These are phyloP conservation scores for Ceratotherium simum DNA, from an alignment of 2,113 vertebrate species.

Conservation along the genomic window DNA sequence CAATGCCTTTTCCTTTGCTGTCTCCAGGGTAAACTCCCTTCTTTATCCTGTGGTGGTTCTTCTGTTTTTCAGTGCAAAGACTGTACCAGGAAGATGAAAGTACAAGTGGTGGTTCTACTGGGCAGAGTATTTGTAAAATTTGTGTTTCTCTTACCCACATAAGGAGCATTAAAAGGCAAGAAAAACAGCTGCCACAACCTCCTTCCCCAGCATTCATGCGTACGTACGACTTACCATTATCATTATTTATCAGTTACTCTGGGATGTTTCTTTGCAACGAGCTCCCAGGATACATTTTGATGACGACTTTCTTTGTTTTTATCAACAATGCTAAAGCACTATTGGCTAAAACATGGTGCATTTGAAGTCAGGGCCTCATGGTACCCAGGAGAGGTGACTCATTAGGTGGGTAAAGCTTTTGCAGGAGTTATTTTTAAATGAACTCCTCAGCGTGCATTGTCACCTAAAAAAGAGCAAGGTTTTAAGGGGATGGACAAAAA, in stretches of 20 bases:
- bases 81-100: background rate
- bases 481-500: background rate
- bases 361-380: background rate
- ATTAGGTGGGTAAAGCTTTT: slow-evolving; percentile 1
- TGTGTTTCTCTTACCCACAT: background rate
- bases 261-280: background rate
- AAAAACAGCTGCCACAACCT: background rate
- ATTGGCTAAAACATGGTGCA: background rate
- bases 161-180: background rate
- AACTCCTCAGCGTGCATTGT: slow-evolving; percentile 11
- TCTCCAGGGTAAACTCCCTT: background rate
- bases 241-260: background rate
- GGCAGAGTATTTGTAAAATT: background rate
- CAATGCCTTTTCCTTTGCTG: background rate
- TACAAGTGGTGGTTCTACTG: background rate
- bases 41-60: background rate
- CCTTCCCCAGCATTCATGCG: background rate
- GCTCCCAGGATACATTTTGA: background rate
- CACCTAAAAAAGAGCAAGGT: background rate
- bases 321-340: background rate
- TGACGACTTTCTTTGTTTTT: slow-evolving; percentile 41
- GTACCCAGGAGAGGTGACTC: background rate
- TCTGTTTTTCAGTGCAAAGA: background rate
- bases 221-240: background rate
- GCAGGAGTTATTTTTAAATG: slow-evolving; percentile 60